Evolutionary conservation across 2,113 vertebrate species (phyloP).

Genomic region (Myotis brandtii): DNA sequence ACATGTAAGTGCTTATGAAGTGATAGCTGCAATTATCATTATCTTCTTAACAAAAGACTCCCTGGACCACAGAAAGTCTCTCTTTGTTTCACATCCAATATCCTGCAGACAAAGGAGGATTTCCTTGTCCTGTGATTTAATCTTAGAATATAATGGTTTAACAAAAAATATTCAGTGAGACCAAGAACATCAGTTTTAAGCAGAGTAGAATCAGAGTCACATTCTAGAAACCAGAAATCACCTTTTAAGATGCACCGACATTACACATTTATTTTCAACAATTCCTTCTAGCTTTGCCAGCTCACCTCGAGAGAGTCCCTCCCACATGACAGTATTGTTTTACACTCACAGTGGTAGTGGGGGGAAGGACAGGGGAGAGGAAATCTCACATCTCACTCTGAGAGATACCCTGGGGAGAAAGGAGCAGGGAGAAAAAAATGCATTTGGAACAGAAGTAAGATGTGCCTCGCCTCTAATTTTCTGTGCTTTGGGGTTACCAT

Average conservation of each 20-base stretch:
- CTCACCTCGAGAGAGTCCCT: not conserved
- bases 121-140: not conserved
- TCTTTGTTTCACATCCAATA: not conserved
- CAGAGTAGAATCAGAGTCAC: not conserved
- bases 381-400: not conserved
- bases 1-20: not conserved
- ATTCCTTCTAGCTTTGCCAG: not conserved
- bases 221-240: not conserved
- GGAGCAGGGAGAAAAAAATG: not conserved
- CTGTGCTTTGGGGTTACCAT: not conserved
- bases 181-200: not conserved
- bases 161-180: not conserved
- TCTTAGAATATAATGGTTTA: conserved; percentile 2
- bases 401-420: not conserved
- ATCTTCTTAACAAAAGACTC: not conserved
- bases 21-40: not conserved
- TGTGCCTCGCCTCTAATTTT: not conserved
- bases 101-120: not conserved
- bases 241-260: not conserved
- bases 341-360: not conserved
- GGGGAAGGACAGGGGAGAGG: not conserved
- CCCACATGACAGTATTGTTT: not conserved
- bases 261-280: not conserved
- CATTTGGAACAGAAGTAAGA: not conserved
- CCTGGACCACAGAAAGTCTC: not conserved